Evolutionary conservation across 2,113 vertebrate species (phyloP).

Genomic region (Neopipo cinnamomea): DNA sequence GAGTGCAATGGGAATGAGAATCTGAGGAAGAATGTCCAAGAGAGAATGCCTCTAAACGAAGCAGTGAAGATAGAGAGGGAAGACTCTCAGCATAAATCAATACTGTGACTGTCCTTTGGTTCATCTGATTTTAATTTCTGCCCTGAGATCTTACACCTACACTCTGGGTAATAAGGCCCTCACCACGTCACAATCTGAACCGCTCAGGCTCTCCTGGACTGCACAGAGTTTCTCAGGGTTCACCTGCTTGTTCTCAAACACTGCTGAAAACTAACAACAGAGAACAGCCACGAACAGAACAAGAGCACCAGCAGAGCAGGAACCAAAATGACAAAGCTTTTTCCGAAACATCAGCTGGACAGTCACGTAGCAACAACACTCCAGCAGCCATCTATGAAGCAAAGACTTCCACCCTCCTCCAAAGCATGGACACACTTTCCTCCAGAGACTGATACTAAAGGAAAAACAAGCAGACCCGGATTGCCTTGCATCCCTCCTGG

Average conservation of each 20-base stretch:
- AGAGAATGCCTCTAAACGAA: not conserved
- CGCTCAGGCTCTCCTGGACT: not conserved
- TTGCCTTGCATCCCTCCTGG: not conserved
- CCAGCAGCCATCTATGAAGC: not conserved
- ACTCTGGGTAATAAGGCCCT: not conserved
- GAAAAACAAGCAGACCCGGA: not conserved
- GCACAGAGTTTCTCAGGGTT: not conserved
- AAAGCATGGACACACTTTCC: not conserved
- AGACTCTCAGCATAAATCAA: not conserved
- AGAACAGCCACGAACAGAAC: not conserved
- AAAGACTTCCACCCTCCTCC: conserved; percentile 1
- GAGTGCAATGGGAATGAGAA: not conserved
- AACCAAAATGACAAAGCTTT: not conserved
- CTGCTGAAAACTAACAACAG: not conserved
- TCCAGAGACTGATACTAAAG: conserved; percentile 46
- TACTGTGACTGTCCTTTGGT: not conserved
- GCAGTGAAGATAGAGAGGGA: not conserved
- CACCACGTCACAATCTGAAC: not conserved
- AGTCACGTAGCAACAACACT: not conserved
- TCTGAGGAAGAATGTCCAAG: not conserved
- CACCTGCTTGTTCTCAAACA: not conserved
- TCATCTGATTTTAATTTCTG: not conserved
- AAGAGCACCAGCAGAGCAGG: not conserved
- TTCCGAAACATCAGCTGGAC: not conserved
- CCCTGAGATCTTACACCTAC: not conserved